Evolutionary conservation across 2,797 vertebrate species (phyloP).

Genomic region (Sebastes cheni): DNA sequence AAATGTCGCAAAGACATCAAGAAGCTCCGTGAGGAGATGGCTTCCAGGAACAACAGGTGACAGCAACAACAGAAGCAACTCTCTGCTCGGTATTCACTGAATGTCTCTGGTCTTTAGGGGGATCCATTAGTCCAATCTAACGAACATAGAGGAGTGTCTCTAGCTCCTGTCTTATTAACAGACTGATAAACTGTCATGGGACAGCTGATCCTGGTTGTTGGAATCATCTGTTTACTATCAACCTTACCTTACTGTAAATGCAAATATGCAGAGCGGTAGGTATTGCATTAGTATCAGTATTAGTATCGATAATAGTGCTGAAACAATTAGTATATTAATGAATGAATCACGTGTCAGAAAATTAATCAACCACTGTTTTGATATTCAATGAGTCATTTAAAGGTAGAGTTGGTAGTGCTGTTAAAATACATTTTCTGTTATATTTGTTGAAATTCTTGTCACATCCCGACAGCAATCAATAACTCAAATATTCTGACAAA

Average conservation of each 20-base stretch:
- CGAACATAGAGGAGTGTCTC: not conserved
- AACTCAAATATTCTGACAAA: no score
- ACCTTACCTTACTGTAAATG: not conserved
- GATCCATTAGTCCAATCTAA: not conserved
- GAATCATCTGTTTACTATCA: not conserved
- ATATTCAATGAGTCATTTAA: no score
- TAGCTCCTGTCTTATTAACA: not conserved
- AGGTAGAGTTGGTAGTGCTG: no score
- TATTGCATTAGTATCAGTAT: not conserved
- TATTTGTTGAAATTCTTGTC: no score
- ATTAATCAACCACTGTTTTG: no score
- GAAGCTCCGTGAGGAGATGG: slow-evolving; percentile 93
- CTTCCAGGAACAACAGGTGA: slow-evolving; percentile 84
- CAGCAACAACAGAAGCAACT: not conserved
- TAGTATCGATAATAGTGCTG: not conserved
- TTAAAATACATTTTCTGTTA: no score
- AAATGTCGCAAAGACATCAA: slow-evolving; percentile 95
- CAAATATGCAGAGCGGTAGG: not conserved
- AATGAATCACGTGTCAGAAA: not conserved
- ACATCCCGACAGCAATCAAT: no score
- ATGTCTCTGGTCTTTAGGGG: not conserved
- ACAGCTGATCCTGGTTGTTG: not conserved
- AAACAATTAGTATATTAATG: not conserved
- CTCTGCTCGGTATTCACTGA: not conserved
- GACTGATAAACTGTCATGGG: not conserved